phyloP scores from a whole-genome alignment of 2,113 vertebrate genomes.

The Corythoichthys intestinalis region DNA sequence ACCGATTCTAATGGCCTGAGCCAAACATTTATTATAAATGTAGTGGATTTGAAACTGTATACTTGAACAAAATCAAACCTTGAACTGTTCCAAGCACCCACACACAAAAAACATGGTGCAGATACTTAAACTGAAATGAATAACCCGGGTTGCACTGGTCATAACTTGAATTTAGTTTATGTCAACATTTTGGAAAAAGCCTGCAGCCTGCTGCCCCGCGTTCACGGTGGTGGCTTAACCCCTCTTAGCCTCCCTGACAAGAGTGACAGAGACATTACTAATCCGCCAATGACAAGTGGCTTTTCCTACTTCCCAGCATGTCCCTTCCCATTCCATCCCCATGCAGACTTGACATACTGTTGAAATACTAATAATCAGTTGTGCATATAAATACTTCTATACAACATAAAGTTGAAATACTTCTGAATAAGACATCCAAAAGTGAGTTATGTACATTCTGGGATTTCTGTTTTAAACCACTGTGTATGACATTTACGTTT shows the following conservation, averaged over 20 bases:
- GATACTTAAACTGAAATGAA: neutral
- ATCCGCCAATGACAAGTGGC: constrained; percentile 59
- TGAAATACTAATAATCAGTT: neutral
- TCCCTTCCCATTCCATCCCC: neutral
- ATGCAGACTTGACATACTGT: neutral
- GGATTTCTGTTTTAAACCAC: neutral
- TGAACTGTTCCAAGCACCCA: neutral
- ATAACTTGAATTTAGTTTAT: neutral
- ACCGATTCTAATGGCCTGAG: neutral
- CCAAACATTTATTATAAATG: neutral
- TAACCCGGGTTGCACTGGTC: neutral
- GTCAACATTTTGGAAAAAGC: neutral
- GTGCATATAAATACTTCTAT: neutral
- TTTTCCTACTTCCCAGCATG: constrained; percentile 21
- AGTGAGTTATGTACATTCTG: neutral
- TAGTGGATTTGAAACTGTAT: neutral
- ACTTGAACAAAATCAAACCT: neutral
- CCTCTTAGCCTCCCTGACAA: constrained; percentile 54
- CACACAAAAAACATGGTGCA: neutral
- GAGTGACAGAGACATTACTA: constrained; percentile 61
- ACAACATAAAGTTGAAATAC: neutral
- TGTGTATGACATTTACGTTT: neutral
- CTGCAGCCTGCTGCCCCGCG: neutral
- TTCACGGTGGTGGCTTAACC: constrained; percentile 47
- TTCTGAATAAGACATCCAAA: neutral